A percentile compares a stretch with the other conserved stretches of the same genome.
Evolutionary conservation across 2,797 vertebrate genomes (phyloP).

Genomic region (Pachyuromys duprasi): DNA sequence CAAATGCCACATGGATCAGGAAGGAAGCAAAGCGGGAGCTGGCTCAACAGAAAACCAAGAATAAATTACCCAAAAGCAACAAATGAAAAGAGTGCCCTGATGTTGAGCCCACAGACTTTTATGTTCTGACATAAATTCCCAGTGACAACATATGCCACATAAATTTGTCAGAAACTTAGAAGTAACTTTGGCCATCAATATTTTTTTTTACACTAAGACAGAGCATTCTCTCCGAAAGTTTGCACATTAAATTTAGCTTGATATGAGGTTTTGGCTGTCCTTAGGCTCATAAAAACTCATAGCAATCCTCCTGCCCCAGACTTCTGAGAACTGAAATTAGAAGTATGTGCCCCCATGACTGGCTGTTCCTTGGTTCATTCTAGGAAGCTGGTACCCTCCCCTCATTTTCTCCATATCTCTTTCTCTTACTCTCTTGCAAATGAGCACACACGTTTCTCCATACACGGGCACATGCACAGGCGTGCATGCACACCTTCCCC

Average conservation of each 20-base stretch:
- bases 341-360: background rate
- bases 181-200: background rate
- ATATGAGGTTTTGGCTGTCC: background rate
- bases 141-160: background rate
- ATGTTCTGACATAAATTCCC: background rate
- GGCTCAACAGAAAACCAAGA: background rate
- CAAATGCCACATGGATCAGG: background rate
- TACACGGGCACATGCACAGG: background rate
- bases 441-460: background rate
- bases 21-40: background rate
- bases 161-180: background rate
- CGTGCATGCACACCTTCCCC: background rate
- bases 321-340: background rate
- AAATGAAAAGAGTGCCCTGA: background rate
- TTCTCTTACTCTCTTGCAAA: background rate
- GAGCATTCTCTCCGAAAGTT: background rate
- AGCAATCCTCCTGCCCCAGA: background rate
- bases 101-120: background rate
- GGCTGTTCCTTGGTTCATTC: background rate
- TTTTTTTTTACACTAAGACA: background rate
- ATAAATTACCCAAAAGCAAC: background rate
- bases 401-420: background rate
- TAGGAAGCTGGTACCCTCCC: background rate
- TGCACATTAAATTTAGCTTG: background rate
- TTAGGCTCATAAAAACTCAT: background rate